Evolutionary conservation across 2,888 invertebrate species (phyloP), one percentile per base, ranked within the genome.

Genomic region (Apotomis capreana): DNA sequence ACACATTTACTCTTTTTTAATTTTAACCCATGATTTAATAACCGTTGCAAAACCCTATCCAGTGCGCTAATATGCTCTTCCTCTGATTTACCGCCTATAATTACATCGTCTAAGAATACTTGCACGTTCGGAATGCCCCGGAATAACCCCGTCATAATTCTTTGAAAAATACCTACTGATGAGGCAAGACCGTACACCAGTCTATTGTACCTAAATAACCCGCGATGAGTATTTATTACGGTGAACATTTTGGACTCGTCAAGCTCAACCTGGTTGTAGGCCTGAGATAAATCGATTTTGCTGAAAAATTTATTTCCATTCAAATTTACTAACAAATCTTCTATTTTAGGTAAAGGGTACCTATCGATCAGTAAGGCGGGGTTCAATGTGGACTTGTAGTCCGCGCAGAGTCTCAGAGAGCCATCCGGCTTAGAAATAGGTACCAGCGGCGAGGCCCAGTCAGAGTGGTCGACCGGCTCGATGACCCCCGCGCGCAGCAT

Each of bases 361-460:
- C 63, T 52, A 40, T 63, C 63, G 63, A 63, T 49, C 61, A 61
- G 61, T 36, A 58, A 61, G 49, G n/a, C 46, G 15, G 61, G 61
- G 12, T 61, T 46, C 13, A 61, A 37, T 3, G 62, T 62, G 12
- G 51, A 26, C n/a, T 62, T 62, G 26, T 62, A 71, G 15, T 67
- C 65, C 15, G 49, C 74, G 44, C 70, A 74, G 3, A 74, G 26
- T n/a, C 70, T 62, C 4, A 74, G 26, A 37, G 58, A n/a, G 15
- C 68, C 74, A 44, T 74, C 68, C 3, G 65, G 26, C 59, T 70
- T 70, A 49, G 40, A 49, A 13, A 70, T 63, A 6, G 67, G 51
- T 46, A 70, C 70, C 54, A 74, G 68, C 9, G 70, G 70, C 10
- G 70, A 54, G n/a, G 68, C 70, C 68, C 70, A 68, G 59, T 70